A percentile compares a stretch with the other conserved stretches of the same genome.
Conservation (phyloP, 2,888 invertebrate genomes). For the Amphipyra berbera region DNA sequence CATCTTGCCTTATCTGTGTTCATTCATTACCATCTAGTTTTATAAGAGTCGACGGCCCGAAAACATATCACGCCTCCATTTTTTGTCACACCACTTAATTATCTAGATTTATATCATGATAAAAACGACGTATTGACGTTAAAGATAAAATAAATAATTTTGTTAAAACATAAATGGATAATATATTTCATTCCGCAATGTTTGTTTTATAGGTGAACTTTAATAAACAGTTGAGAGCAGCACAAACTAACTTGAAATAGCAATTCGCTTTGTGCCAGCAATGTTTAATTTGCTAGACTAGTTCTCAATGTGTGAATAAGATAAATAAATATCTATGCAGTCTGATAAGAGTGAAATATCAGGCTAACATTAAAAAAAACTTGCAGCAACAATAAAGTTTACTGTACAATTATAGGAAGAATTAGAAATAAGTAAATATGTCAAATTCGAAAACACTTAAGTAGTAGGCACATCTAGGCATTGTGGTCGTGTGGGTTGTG, state of each 20-base stretch:
- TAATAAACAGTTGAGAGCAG: too few relatives aligned
- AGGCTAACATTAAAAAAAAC: too few relatives aligned
- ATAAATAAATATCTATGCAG: too few relatives aligned
- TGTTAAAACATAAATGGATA: slow-evolving; percentile 55
- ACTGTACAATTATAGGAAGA: too few relatives aligned
- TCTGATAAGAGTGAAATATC: too few relatives aligned
- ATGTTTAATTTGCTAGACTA: too few relatives aligned
- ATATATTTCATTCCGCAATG: slow-evolving; percentile 28
- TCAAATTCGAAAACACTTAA: neutral
- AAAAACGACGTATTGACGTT: slow-evolving; percentile 76
- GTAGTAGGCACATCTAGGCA: neutral
- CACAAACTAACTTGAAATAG: too few relatives aligned
- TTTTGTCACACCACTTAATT: slow-evolving; percentile 89
- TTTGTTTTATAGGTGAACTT: slow-evolving; percentile 3
- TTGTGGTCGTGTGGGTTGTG: slow-evolving; percentile 5
- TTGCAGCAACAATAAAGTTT: too few relatives aligned
- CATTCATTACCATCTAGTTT: slow-evolving; percentile 89
- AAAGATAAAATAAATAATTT: slow-evolving; percentile 69
- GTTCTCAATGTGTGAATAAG: too few relatives aligned
- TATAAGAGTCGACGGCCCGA: slow-evolving; percentile 88
- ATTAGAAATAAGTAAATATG: neutral
- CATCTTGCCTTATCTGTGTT: slow-evolving; percentile 86
- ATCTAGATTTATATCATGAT: slow-evolving; percentile 88
- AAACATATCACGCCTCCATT: slow-evolving; percentile 88
- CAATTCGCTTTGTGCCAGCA: too few relatives aligned